Evolutionary conservation across 2,113 vertebrate genomes (phyloP).

Genomic region (Hucho hucho): DNA sequence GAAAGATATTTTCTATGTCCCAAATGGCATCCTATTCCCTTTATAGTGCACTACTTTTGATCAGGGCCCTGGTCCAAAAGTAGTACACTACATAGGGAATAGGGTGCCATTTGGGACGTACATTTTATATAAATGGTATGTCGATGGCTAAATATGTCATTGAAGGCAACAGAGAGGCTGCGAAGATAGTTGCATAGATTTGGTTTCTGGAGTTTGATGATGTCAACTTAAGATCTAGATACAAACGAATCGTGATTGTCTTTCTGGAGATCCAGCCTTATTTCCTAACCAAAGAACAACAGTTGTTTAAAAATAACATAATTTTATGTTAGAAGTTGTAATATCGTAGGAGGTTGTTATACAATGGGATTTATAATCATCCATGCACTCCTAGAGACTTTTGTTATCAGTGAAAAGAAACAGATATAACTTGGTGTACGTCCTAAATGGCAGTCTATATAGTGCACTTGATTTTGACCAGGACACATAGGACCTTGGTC

Average conservation of each 20-base stretch:
- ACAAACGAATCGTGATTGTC: slow-evolving; percentile 23
- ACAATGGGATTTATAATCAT: slow-evolving; percentile 10
- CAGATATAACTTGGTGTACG: slow-evolving; percentile 22
- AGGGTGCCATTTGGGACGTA: too few relatives aligned
- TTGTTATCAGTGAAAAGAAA: slow-evolving; percentile 42
- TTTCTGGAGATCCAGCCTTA: slow-evolving; percentile 66
- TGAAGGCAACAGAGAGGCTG: slow-evolving; percentile 25
- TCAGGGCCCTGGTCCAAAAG: too few relatives aligned
- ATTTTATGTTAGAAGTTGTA: too few relatives aligned
- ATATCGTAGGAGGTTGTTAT: slow-evolving; percentile 57
- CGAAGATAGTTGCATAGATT: slow-evolving; percentile 27
- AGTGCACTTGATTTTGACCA: too few relatives aligned
- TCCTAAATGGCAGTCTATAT: too few relatives aligned
- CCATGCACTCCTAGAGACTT: slow-evolving; percentile 52
- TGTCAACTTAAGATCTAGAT: slow-evolving; percentile 49
- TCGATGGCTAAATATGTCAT: slow-evolving; percentile 57
- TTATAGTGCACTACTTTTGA: too few relatives aligned
- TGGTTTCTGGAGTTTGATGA: slow-evolving; percentile 28
- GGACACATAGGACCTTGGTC: too few relatives aligned
- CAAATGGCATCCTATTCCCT: too few relatives aligned
- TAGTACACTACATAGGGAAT: too few relatives aligned
- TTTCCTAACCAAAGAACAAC: slow-evolving; percentile 76
- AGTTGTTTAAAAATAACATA: slow-evolving; percentile 43
- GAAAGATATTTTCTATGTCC: slow-evolving; percentile 6
- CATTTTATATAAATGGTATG: slow-evolving; percentile 53